These are phyloP conservation scores for Amphilophus citrinellus DNA, from an alignment of 2,113 vertebrate species.

Conservation along the genomic window DNA sequence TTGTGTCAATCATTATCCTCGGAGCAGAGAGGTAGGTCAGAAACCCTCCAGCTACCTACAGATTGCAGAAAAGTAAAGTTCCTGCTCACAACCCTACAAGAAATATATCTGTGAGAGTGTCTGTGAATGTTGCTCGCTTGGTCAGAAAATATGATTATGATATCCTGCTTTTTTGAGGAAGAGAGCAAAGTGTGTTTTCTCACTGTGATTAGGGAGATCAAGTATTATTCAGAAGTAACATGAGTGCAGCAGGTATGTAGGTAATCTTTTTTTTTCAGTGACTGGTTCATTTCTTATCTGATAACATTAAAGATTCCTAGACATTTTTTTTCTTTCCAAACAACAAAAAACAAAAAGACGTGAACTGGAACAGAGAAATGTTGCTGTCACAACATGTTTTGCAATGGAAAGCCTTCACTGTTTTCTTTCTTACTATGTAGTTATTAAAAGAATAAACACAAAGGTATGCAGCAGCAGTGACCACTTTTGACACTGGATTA, in stretches of 20 bases:
- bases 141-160: constrained; percentile 4
- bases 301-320: not conserved
- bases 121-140: not conserved
- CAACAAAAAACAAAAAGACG: not conserved
- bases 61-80: constrained; percentile 34
- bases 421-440: not conserved
- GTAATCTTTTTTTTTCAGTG: not conserved
- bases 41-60: constrained; percentile 34
- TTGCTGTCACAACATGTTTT: not conserved
- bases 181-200: constrained; percentile 12
- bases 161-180: not conserved
- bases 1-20: constrained; percentile 55
- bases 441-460: not conserved
- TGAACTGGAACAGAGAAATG: not conserved
- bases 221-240: not conserved
- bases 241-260: not conserved
- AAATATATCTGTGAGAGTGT: not conserved
- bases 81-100: constrained; percentile 37
- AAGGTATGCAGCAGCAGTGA: not conserved
- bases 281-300: not conserved
- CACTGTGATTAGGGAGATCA: not conserved
- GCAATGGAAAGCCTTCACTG: not conserved
- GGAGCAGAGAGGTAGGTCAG: constrained; percentile 35
- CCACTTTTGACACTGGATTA: not conserved
- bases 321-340: not conserved